Conservation (phyloP, 2,888 invertebrate species). For the Stenotaenia linearis region DNA sequence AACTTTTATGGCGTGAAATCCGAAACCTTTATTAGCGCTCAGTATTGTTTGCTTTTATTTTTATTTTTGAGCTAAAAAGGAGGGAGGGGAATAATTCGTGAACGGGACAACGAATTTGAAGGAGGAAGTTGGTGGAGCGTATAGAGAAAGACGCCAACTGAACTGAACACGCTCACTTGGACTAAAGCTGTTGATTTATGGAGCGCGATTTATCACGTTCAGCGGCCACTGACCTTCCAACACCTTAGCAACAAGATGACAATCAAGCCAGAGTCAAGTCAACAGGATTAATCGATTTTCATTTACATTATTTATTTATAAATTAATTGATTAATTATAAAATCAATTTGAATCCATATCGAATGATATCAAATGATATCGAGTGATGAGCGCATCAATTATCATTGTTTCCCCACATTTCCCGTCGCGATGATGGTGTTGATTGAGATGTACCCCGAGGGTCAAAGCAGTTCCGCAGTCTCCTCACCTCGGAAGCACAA, state of each 20-base stretch:
- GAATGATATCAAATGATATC: neutral
- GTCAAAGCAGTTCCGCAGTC: slow-evolving; percentile 9
- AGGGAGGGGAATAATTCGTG: neutral
- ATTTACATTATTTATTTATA: neutral
- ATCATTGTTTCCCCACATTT: neutral
- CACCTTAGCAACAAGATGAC: slow-evolving; percentile 5
- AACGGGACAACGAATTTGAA: slow-evolving; percentile 15
- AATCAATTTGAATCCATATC: neutral
- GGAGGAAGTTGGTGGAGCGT: slow-evolving; percentile 17
- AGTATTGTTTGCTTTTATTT: neutral
- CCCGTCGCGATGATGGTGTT: neutral
- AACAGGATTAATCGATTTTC: neutral
- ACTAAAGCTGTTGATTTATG: slow-evolving; percentile 20
- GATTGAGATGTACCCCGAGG: slow-evolving; percentile 8
- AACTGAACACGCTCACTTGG: neutral
- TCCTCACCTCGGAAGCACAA: slow-evolving; percentile 21
- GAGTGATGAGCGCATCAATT: neutral
- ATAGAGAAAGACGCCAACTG: neutral
- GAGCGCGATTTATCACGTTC: slow-evolving; percentile 21
- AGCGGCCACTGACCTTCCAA: slow-evolving; percentile 22
- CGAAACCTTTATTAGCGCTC: too few species aligned
- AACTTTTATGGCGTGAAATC: too few species aligned
- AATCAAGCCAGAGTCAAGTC: neutral
- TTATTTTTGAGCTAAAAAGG: neutral
- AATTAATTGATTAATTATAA: neutral